Evolutionary conservation across 1,140 invertebrate species (phyloP), one percentile per base, ranked within the genome.

Genomic region (Neodiprion lecontei): DNA sequence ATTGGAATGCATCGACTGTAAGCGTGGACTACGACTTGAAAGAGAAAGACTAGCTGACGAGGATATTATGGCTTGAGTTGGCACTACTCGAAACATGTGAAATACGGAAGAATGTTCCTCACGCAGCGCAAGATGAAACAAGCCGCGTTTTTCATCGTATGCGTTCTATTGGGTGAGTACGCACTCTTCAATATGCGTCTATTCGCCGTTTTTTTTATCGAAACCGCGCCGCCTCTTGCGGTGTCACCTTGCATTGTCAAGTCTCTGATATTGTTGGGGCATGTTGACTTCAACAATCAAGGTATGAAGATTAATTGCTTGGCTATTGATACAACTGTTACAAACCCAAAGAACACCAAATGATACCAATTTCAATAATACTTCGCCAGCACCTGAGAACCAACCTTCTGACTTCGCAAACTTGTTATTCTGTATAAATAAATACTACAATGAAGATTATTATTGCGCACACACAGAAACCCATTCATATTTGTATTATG

Each of bases 101-200:
- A 72, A 74, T 76, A 67, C 70, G 49, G 72, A 78, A 86, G 76
- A 48, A 86, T 87, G 85, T 74, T 85, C 69, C 17, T 85, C 48
- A 84, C 81, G 71, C 85, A 83, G 72, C 81, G 83, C 67, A 88
- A 83, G 81, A 86, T 88, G 84, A 88, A 88, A 78, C 87, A 87
- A 77, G 78, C 88, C 79, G 81, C 82, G 67, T 73, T 87, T 69
- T 76, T 84, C 72, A 70, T 85, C 9, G 72, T 88, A 73, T 84
- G 79, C 74, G 71, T 85, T 72, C 73, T 85, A 72, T 71, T 88
- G 74, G 81, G 88, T 89, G 79, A 83, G 80, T 85, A 28, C 72
- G 79, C 65, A 73, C 50, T 75, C 28, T 40, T 40, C 40, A 72
- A 74, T 50, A 67, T 69, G 23, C 48, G 72, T 17, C 14, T 68